Conservation (phyloP, 2,888 invertebrate species). For the Aporophyla lueneburgensis region DNA sequence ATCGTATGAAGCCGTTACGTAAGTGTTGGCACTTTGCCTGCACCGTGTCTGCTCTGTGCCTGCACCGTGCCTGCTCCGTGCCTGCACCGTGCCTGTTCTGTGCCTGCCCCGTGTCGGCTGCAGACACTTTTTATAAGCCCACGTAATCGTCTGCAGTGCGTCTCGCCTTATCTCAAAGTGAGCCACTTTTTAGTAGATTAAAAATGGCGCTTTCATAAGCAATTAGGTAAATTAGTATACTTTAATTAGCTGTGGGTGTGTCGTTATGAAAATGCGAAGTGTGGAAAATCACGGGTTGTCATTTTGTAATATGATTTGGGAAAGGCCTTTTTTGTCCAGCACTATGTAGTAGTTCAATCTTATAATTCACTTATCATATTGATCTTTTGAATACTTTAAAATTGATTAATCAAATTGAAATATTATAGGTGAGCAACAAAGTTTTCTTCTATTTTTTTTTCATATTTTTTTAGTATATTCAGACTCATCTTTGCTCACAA, state of each 20-base stretch:
- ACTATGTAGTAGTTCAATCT: background rate
- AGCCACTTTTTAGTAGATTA: background rate
- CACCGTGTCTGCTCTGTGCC: background rate
- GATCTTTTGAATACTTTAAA: too few species aligned
- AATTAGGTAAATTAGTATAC: too few species aligned
- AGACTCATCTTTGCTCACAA: background rate
- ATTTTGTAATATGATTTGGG: background rate
- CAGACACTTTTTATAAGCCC: slow-evolving; percentile 19
- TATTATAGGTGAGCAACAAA: too few species aligned
- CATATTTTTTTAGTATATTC: background rate
- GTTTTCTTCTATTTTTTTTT: background rate
- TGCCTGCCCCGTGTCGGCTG: background rate
- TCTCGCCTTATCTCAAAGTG: slow-evolving; percentile 7
- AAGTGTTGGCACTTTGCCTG: slow-evolving; percentile 26
- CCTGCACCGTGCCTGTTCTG: background rate
- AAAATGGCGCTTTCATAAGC: too few species aligned
- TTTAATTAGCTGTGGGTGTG: background rate
- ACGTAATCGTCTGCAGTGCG: slow-evolving; percentile 29
- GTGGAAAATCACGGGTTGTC: background rate
- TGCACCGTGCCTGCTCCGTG: background rate
- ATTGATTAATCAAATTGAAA: background rate
- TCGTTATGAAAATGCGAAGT: background rate
- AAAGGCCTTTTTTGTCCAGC: background rate
- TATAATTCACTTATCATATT: too few species aligned
- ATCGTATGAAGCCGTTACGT: slow-evolving; percentile 12